Evolutionary conservation across 2,113 vertebrate species (phyloP), one percentile per base, ranked within the genome.

Genomic region (Electrona antarctica): DNA sequence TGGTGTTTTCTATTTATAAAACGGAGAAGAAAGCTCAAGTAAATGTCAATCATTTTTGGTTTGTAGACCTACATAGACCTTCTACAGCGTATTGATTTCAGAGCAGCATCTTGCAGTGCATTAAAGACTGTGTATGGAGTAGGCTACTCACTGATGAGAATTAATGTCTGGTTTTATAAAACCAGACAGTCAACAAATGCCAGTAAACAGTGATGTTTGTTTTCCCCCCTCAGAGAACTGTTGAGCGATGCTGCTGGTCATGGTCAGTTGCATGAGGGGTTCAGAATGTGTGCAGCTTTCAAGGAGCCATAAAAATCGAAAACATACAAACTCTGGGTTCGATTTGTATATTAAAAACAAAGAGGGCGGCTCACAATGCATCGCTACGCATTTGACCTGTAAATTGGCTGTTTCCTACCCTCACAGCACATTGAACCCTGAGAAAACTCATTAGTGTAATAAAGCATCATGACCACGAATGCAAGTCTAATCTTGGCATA

Each of bases 1-100:
- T 73, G 91, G 92, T 87, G 85, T 89, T 86, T 79, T 67, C 70
- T 6, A 41, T 64, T 73, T 64, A 69, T 69, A 55, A 71, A 68
- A 70, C 29, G 13, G 29, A 45, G 67, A 54, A 29, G 51, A 14
- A 60, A 59, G 76, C 58, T 64, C n/a, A 21, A 14, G 74, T 52
- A 49, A 69, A 83, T 77, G 73, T 68, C 60, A 74, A 74, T 61
- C 51, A 76, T 47, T 14, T 70, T 66, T 67, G 15, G 71, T 74
- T 61, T 84, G 74, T 80, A 47, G 13, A n/a, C 72, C 82, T 41
- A 41, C 5, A 6, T 21, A 41, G 33, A 41, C 33, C 33, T 41
- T 41, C 33, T 41, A 41, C 5, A 41, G 33, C 33, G 1, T 41
- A 41, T 41, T 61, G 64, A 72, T 60, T 71, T 51, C 49, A 79